These are phyloP conservation scores for Eupelmus urozonus DNA, from an alignment of 2,888 invertebrate species.

Conservation along the genomic window DNA sequence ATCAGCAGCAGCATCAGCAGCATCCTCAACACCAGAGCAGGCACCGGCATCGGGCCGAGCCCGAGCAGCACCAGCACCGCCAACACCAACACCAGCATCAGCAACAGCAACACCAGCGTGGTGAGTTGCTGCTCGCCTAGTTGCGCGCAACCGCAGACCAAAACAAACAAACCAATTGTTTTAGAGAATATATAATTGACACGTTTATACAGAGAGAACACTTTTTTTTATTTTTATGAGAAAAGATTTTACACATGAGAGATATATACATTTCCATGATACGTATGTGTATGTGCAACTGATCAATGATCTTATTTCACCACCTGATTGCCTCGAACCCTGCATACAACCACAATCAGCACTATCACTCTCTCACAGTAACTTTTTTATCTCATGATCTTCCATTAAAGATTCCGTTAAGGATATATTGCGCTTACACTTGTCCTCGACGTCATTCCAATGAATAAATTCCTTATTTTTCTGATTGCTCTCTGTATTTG, in stretches of 20 bases:
- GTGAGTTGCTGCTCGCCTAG: slow-evolving; percentile 79
- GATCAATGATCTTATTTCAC: neutral
- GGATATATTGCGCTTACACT: neutral
- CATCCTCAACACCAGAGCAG: slow-evolving; percentile 58
- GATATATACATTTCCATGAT: neutral
- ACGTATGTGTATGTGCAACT: neutral
- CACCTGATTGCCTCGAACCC: no score
- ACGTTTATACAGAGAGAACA: neutral
- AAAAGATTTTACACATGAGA: neutral
- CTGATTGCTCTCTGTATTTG: neutral
- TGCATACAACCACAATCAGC: no score
- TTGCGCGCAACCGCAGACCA: no score
- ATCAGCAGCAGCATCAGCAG: slow-evolving; percentile 25
- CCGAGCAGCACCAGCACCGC: slow-evolving; percentile 77
- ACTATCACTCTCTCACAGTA: neutral
- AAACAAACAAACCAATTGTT: neutral
- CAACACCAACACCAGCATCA: slow-evolving; percentile 75
- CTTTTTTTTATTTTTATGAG: neutral
- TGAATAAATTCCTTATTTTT: neutral
- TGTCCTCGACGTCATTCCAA: slow-evolving; percentile 16
- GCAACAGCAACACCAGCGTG: slow-evolving; percentile 79
- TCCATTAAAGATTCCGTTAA: neutral
- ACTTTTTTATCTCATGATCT: neutral
- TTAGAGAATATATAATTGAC: neutral
- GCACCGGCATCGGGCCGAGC: slow-evolving; percentile 65